Evolutionary conservation across 1,140 invertebrate species (phyloP).

Genomic region (Arctopsyche grandis): DNA sequence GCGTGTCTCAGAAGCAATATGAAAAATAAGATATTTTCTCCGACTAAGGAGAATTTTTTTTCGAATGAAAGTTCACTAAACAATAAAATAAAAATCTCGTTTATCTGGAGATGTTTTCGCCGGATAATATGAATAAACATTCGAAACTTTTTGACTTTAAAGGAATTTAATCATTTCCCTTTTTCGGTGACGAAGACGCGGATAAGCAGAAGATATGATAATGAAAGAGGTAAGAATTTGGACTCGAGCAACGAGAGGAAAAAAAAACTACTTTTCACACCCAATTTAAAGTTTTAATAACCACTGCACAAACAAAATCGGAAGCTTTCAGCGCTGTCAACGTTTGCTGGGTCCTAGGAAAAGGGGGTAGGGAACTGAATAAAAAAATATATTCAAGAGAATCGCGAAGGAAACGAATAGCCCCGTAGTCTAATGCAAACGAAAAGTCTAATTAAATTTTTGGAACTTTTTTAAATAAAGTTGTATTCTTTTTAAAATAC

Average conservation of each 20-base stretch:
- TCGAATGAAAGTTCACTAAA: too few relatives aligned
- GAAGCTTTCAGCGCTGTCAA: slow-evolving; percentile 45
- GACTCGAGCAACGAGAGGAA: neutral
- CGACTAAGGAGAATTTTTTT: too few relatives aligned
- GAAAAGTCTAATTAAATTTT: neutral
- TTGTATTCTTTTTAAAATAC: too few relatives aligned
- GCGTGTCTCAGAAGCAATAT: too few relatives aligned
- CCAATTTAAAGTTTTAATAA: slow-evolving; percentile 53
- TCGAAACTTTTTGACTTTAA: neutral
- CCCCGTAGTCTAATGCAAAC: slow-evolving; percentile 18
- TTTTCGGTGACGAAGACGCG: neutral
- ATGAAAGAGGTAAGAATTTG: slow-evolving; percentile 28
- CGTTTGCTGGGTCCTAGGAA: slow-evolving; percentile 31
- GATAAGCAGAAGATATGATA: slow-evolving; percentile 19
- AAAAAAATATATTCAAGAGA: slow-evolving; percentile 50
- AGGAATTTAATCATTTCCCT: neutral
- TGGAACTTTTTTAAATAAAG: too few relatives aligned
- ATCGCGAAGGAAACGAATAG: neutral
- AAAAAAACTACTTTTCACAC: slow-evolving; percentile 35
- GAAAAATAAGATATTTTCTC: too few relatives aligned
- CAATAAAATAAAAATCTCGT: too few relatives aligned
- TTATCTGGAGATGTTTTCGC: too few relatives aligned
- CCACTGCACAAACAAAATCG: slow-evolving; percentile 48
- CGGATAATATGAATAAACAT: slow-evolving; percentile 6
- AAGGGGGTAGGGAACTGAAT: slow-evolving; percentile 38